Conservation (phyloP, 37 sponge, comb jelly and placozoan species). For the Oopsacas minuta region DNA sequence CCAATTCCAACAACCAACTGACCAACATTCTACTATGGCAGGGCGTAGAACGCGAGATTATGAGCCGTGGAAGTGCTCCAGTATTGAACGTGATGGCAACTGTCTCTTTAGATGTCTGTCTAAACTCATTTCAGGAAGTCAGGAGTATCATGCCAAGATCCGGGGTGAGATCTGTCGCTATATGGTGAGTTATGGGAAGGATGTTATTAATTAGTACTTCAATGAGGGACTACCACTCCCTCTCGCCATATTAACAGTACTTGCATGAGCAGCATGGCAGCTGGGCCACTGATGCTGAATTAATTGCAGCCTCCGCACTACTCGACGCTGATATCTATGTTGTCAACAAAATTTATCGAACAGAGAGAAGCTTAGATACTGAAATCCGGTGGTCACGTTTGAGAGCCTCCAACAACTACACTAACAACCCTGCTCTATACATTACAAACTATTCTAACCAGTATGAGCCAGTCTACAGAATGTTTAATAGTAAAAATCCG, state of each 20-base stretch:
- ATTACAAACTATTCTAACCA: neutral
- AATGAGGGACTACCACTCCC: neutral
- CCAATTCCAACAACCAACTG: slow-evolving; percentile 16
- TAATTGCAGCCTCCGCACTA: neutral
- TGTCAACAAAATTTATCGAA: neutral
- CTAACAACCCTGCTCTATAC: neutral
- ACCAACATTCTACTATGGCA: neutral
- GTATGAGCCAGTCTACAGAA: neutral
- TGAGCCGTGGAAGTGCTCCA: neutral
- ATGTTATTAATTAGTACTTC: neutral
- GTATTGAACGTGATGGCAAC: neutral
- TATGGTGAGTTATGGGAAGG: neutral
- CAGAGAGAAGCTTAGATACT: neutral
- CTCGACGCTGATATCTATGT: neutral
- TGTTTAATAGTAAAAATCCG: neutral
- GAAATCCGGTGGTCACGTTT: neutral
- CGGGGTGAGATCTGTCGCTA: neutral
- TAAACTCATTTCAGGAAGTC: neutral
- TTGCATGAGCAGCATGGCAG: neutral
- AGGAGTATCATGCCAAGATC: neutral
- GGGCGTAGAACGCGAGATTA: neutral
- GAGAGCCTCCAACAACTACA: neutral
- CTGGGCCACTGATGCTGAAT: neutral
- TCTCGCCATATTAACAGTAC: neutral
- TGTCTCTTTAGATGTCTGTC: neutral